Conservation (phyloP, 2,888 invertebrate species). For the Aporophyla lueneburgensis region DNA sequence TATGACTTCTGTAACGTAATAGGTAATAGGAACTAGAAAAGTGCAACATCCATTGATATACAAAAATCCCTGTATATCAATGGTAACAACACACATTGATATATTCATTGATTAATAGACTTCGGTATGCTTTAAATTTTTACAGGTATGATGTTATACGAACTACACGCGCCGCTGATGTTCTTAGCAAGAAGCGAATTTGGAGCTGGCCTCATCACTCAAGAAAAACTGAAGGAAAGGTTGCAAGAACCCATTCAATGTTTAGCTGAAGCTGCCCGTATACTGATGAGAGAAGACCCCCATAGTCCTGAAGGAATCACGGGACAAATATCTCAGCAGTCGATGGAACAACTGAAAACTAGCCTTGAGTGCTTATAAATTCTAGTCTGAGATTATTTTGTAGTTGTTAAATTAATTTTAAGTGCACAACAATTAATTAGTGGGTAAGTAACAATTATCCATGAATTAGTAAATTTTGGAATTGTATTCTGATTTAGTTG, state of each 20-base stretch:
- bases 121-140: not conserved
- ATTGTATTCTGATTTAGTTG: slow-evolving; percentile 7
- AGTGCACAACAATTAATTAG: not conserved
- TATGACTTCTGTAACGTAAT: not conserved
- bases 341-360: slow-evolving; percentile 84
- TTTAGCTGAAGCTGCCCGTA: slow-evolving; percentile 92
- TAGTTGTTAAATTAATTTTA: slow-evolving; percentile 2
- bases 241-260: slow-evolving; percentile 92
- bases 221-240: slow-evolving; percentile 91
- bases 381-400: slow-evolving; percentile 4
- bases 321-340: slow-evolving; percentile 90
- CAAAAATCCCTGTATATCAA: too few relatives aligned
- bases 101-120: too few relatives aligned
- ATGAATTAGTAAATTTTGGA: not conserved
- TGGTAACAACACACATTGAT: not conserved
- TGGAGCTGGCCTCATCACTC: slow-evolving; percentile 90
- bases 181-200: slow-evolving; percentile 93
- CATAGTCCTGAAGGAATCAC: slow-evolving; percentile 92
- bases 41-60: too few relatives aligned
- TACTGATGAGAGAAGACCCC: slow-evolving; percentile 93
- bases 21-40: not conserved
- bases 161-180: slow-evolving; percentile 95
- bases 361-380: slow-evolving; percentile 81
- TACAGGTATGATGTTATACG: slow-evolving; percentile 94
- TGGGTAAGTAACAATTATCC: not conserved